Conservation (phyloP, 1,140 invertebrate species). For the Hydropsyche tenuis region DNA sequence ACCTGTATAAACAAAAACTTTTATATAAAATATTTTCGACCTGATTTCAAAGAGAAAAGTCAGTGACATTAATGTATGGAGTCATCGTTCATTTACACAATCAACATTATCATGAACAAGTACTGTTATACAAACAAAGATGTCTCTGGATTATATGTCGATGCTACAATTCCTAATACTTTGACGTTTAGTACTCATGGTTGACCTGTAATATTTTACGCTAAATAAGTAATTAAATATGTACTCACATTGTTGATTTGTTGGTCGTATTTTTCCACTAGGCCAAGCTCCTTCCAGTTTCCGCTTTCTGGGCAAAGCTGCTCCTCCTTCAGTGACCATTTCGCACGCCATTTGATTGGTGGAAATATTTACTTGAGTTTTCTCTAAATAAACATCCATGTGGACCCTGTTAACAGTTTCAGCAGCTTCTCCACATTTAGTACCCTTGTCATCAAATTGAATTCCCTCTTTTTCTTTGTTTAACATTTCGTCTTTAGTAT, state of each 20-base stretch:
- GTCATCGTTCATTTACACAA: neutral
- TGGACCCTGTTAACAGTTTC: constrained; percentile 26
- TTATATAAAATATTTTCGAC: neutral
- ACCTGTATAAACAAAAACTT: neutral
- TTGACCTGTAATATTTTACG: neutral
- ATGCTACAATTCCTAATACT: neutral
- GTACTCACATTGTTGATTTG: constrained; percentile 42
- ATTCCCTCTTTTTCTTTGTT: constrained; percentile 21
- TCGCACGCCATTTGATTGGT: constrained; percentile 24
- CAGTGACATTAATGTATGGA: neutral
- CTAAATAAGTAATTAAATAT: neutral
- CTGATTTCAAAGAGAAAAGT: constrained; percentile 12
- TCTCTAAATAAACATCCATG: constrained; percentile 46
- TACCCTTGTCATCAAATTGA: neutral
- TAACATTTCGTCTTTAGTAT: constrained; percentile 1
- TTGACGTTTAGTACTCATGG: neutral
- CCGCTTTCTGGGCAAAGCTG: constrained; percentile 33
- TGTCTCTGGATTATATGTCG: neutral
- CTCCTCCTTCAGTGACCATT: constrained; percentile 8
- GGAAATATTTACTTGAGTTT: constrained; percentile 22
- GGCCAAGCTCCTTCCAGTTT: constrained; percentile 44
- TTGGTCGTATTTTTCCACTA: constrained; percentile 25
- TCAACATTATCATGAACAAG: neutral
- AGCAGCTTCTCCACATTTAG: constrained; percentile 3
- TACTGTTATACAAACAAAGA: neutral